These are phyloP conservation scores for Pseudotriccus pelzelni DNA, from an alignment of 2,797 vertebrate genomes.

Conservation along the genomic window DNA sequence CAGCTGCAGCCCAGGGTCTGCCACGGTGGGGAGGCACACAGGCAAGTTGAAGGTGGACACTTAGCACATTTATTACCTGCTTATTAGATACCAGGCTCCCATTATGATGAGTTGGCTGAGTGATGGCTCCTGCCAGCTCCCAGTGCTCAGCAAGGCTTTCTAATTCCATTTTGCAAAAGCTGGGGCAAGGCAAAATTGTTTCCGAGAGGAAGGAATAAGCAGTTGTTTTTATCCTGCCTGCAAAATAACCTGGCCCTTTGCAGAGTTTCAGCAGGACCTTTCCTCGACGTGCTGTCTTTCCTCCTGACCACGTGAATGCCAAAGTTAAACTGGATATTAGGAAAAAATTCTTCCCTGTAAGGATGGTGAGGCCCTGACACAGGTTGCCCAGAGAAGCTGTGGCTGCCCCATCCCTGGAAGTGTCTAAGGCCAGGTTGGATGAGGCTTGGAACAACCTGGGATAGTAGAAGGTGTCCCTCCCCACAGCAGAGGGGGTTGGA, in stretches of 20 bases:
- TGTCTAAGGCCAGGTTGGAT: not conserved
- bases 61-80: slow-evolving; percentile 53
- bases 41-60: slow-evolving; percentile 46
- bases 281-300: not conserved
- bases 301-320: accelerated
- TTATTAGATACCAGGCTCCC: slow-evolving; percentile 60
- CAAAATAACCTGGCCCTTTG: slow-evolving; percentile 12
- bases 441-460: not conserved
- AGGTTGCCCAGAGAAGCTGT: not conserved
- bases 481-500: not conserved
- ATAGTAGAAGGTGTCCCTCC: not conserved
- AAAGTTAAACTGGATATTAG: not conserved
- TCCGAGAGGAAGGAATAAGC: not conserved
- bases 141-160: slow-evolving; percentile 56
- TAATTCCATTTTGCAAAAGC: slow-evolving; percentile 63
- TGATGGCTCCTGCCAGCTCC: slow-evolving; percentile 54
- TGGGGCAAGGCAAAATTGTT: slow-evolving; percentile 9
- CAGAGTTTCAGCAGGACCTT: not conserved
- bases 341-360: not conserved
- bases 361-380: not conserved
- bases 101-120: slow-evolving; percentile 51
- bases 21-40: not conserved
- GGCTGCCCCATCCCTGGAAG: not conserved
- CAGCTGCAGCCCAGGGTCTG: not conserved
- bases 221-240: slow-evolving; percentile 11